Conservation (phyloP, 2,888 invertebrate genomes). For the Callyntrura sp. region DNA sequence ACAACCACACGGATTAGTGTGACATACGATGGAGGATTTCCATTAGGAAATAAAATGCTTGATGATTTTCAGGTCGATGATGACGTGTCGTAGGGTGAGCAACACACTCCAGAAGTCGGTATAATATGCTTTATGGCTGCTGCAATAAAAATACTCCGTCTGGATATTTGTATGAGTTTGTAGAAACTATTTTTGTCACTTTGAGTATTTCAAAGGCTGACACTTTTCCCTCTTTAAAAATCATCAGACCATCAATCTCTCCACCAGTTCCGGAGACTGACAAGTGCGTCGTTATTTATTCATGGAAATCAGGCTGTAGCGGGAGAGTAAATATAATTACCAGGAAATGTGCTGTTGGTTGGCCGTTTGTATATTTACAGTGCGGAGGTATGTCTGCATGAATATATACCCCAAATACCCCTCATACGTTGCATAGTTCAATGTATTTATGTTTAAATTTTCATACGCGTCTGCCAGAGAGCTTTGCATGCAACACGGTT, state of each 20-base stretch:
- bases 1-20: constrained; percentile 46
- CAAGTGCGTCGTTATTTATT: constrained; percentile 66
- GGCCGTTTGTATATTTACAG: neutral
- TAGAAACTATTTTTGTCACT: constrained; percentile 52
- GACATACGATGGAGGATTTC: constrained; percentile 69
- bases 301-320: constrained; percentile 57
- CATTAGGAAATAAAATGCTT: constrained; percentile 66
- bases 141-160: neutral
- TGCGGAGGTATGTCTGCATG: neutral
- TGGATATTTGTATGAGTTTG: neutral
- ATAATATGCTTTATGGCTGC: neutral
- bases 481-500: constrained; percentile 45
- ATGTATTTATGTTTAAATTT: constrained; percentile 3
- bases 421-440: neutral
- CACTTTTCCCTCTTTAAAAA: constrained; percentile 67
- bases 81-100: constrained; percentile 16
- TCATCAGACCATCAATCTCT: constrained; percentile 72
- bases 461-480: constrained; percentile 7
- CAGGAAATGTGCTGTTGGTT: neutral
- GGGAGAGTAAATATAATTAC: constrained; percentile 21
- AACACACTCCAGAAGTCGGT: neutral
- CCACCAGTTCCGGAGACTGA: constrained; percentile 59
- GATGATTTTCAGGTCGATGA: constrained; percentile 34
- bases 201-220: constrained; percentile 64
- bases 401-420: too few species aligned